These are phyloP conservation scores for Indri indri DNA, from an alignment of 2,113 vertebrate species.

Conservation along the genomic window DNA sequence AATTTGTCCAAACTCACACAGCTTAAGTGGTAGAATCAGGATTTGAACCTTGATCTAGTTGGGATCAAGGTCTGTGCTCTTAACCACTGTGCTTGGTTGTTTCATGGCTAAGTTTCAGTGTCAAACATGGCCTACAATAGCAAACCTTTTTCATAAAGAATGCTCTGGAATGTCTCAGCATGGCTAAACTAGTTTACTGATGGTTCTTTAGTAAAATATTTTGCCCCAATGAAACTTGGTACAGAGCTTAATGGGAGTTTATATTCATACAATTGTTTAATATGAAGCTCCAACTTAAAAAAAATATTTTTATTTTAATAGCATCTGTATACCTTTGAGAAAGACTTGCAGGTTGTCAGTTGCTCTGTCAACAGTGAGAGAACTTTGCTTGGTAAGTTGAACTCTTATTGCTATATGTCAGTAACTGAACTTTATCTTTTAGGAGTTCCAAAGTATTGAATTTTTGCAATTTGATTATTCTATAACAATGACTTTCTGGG, in stretches of 20 bases:
- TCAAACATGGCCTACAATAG: not conserved
- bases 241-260: not conserved
- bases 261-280: not conserved
- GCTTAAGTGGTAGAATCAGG: not conserved
- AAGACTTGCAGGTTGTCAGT: slow-evolving; percentile 91
- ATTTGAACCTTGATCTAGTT: not conserved
- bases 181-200: not conserved
- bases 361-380: slow-evolving; percentile 94
- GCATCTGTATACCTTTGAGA: slow-evolving; percentile 96
- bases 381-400: slow-evolving; percentile 92
- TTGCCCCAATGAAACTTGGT: not conserved
- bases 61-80: not conserved
- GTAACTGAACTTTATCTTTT: not conserved
- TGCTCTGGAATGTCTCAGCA: not conserved
- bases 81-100: not conserved
- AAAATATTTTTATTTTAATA: slow-evolving; percentile 76
- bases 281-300: not conserved
- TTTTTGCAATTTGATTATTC: slow-evolving; percentile 38
- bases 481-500: not conserved
- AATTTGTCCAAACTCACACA: not conserved
- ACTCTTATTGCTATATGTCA: slow-evolving; percentile 1
- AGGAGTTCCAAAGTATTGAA: not conserved
- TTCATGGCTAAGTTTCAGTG: not conserved
- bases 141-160: not conserved
- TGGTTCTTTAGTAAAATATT: not conserved